A percentile compares a stretch with the other conserved stretches of the same genome.
Conservation (phyloP, 2,113 vertebrate species). For the Eretmochelys imbricata region DNA sequence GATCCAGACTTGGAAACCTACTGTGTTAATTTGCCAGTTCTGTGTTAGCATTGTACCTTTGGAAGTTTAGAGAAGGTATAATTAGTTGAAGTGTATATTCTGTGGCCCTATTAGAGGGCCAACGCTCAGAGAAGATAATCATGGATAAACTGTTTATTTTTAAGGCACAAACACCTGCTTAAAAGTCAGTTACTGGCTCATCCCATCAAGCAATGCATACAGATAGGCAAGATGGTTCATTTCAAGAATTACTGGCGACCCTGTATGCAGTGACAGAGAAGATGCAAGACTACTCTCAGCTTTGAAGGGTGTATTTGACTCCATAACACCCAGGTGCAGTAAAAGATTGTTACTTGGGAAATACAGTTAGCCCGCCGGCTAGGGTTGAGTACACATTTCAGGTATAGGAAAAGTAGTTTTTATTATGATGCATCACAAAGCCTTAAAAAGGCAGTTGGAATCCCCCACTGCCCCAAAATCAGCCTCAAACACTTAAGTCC, state of each 20-base stretch:
- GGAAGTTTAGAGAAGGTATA: neutral
- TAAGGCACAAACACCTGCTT: neutral
- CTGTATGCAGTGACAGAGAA: neutral
- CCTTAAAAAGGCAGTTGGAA: neutral
- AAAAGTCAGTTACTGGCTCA: neutral
- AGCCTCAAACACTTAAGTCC: neutral
- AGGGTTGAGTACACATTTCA: neutral
- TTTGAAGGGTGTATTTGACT: constrained; percentile 14
- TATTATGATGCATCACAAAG: neutral
- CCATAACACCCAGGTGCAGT: neutral
- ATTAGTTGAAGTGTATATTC: neutral
- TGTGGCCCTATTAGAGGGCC: neutral
- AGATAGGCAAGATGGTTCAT: neutral
- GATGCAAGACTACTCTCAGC: neutral
- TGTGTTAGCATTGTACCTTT: neutral
- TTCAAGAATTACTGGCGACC: neutral
- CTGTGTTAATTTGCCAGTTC: neutral
- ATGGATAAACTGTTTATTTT: neutral
- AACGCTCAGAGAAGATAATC: neutral
- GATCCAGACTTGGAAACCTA: neutral
- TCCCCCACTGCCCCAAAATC: no score
- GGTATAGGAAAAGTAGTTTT: neutral
- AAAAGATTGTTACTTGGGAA: neutral
- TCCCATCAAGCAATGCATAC: neutral
- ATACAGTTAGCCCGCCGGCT: neutral